Conservation (phyloP, 1,140 invertebrate species). For the Mercenaria mercenaria region DNA sequence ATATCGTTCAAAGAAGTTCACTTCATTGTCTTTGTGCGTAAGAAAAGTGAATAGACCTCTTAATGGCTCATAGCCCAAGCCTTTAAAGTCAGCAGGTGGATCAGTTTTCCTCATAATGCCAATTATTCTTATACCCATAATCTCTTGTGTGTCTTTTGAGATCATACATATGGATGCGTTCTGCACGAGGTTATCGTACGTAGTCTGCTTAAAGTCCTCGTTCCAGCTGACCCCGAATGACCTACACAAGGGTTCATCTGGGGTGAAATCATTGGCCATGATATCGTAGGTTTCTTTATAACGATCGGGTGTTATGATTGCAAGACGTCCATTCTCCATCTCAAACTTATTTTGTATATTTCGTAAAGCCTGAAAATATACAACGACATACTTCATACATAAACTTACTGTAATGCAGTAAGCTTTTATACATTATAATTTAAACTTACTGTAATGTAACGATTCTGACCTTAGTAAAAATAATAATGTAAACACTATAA, state of each 20-base stretch:
- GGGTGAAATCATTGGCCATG: slow-evolving; percentile 51
- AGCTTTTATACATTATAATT: too few relatives aligned
- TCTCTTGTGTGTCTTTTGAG: slow-evolving; percentile 26
- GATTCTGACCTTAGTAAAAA: not conserved
- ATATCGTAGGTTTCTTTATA: slow-evolving; percentile 55
- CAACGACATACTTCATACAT: not conserved
- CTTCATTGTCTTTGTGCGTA: slow-evolving; percentile 30
- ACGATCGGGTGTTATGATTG: slow-evolving; percentile 47
- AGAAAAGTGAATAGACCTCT: slow-evolving; percentile 37
- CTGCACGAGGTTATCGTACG: not conserved
- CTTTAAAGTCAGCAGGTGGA: not conserved
- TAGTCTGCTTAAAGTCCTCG: slow-evolving; percentile 17
- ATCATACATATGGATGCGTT: slow-evolving; percentile 57
- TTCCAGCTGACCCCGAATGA: slow-evolving; percentile 52
- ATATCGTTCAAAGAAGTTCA: slow-evolving; percentile 43
- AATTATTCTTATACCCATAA: slow-evolving; percentile 58
- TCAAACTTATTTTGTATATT: slow-evolving; percentile 39
- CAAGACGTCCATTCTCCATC: slow-evolving; percentile 34
- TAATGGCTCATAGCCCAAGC: slow-evolving; percentile 37
- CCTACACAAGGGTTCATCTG: slow-evolving; percentile 52
- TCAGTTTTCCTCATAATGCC: slow-evolving; percentile 32
- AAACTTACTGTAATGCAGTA: too few relatives aligned
- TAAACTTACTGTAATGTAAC: too few relatives aligned
- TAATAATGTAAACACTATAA: not conserved
- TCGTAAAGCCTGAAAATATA: slow-evolving; percentile 35